Evolutionary conservation across 2,113 vertebrate species (phyloP).

Genomic region (Sitta europaea): DNA sequence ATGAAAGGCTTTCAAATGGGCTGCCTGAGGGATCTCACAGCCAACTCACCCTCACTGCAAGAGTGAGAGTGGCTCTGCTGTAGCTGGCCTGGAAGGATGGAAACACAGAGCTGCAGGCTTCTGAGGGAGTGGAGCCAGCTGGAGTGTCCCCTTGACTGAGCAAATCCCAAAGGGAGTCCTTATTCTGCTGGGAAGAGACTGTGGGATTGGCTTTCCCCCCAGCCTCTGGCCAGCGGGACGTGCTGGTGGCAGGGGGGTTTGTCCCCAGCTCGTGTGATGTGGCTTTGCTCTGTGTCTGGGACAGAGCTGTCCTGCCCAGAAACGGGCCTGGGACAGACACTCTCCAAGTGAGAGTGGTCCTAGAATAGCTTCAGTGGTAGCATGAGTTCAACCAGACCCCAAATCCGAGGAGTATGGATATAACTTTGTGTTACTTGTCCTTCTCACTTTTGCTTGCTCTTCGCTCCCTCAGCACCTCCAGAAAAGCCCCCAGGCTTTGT

Average conservation of each 20-base stretch:
- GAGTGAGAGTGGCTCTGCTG: neutral
- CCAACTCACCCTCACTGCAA: neutral
- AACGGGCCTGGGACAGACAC: neutral
- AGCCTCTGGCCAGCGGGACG: neutral
- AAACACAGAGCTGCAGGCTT: neutral
- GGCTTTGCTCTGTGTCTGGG: neutral
- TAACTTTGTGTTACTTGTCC: neutral
- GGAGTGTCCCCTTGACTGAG: slow-evolving; percentile 40
- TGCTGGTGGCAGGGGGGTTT: neutral
- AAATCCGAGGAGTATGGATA: neutral
- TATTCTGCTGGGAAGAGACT: slow-evolving; percentile 46
- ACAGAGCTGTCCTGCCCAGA: neutral
- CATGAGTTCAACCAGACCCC: neutral
- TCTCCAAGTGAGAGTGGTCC: neutral
- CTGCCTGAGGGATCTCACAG: neutral
- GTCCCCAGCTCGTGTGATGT: neutral
- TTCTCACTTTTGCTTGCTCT: neutral
- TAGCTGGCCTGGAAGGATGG: neutral
- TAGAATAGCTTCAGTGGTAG: neutral
- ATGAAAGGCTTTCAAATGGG: slow-evolving; percentile 18
- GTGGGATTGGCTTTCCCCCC: neutral
- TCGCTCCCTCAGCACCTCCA: neutral
- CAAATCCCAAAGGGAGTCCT: slow-evolving; percentile 8
- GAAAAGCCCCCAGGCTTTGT: neutral
- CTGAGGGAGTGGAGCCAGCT: neutral